A percentile compares a stretch with the other conserved stretches of the same genome.
phyloP scores from a whole-genome alignment of 2,888 invertebrate species.

The Halictus ligatus region DNA sequence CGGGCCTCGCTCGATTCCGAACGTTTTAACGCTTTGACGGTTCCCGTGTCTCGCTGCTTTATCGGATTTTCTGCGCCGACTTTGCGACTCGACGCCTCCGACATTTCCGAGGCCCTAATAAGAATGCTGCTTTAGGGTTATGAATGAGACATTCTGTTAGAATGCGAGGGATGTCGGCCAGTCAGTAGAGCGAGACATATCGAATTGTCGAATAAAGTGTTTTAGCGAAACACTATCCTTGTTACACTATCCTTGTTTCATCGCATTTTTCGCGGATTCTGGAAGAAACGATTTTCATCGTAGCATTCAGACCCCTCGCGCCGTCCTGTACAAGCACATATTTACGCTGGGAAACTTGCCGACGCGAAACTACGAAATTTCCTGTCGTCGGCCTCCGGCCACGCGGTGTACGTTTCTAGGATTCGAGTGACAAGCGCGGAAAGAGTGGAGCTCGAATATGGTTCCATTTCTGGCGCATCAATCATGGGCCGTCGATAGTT shows the following conservation, averaged over 20 bases:
- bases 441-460: not conserved
- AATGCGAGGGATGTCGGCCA: no score
- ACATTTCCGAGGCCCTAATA: not conserved
- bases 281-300: no score
- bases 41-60: not conserved
- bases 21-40: not conserved
- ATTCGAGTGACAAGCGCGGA: not conserved
- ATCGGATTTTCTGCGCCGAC: not conserved
- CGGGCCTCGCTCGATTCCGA: not conserved
- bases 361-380: not conserved
- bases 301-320: not conserved
- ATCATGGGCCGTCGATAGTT: conserved; percentile 36
- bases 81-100: not conserved
- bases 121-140: no score
- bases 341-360: not conserved
- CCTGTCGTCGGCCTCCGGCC: not conserved
- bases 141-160: no score
- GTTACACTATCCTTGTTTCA: not conserved
- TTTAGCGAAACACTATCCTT: no score
- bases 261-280: no score
- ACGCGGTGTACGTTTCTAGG: not conserved
- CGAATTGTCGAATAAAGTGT: no score
- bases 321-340: not conserved
- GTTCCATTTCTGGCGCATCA: conserved; percentile 31
- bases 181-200: no score